Conservation (phyloP, 2,797 vertebrate species). For the Psittacula derbiana region DNA sequence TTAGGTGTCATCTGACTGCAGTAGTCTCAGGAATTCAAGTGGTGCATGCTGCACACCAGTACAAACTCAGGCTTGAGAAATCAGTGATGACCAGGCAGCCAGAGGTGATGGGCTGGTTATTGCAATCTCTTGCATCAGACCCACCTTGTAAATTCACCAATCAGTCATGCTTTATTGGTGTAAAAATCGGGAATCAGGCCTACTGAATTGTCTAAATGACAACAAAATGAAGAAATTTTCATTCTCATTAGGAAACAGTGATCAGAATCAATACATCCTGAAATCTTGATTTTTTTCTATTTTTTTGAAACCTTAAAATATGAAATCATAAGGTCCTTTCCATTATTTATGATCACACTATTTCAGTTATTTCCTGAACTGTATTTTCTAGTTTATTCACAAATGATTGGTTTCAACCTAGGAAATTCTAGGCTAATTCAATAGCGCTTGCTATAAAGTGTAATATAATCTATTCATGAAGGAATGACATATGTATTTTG, state of each 20-base stretch:
- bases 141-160: neutral
- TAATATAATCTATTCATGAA: neutral
- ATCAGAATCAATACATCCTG: neutral
- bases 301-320: neutral
- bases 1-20: neutral
- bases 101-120: neutral
- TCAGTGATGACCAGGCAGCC: neutral
- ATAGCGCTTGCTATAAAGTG: neutral
- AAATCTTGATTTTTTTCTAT: neutral
- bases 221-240: neutral
- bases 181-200: neutral
- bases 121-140: neutral
- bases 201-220: neutral
- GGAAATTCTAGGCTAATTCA: neutral
- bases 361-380: neutral
- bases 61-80: neutral
- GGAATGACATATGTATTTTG: neutral
- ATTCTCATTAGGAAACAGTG: neutral
- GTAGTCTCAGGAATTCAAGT: neutral
- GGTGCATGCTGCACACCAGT: accelerated
- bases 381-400: neutral
- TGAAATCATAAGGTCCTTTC: neutral
- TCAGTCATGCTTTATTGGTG: neutral
- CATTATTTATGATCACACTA: neutral
- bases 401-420: neutral